These are phyloP conservation scores for Petroica traversi DNA, from an alignment of 2,113 vertebrate species.

Conservation along the genomic window DNA sequence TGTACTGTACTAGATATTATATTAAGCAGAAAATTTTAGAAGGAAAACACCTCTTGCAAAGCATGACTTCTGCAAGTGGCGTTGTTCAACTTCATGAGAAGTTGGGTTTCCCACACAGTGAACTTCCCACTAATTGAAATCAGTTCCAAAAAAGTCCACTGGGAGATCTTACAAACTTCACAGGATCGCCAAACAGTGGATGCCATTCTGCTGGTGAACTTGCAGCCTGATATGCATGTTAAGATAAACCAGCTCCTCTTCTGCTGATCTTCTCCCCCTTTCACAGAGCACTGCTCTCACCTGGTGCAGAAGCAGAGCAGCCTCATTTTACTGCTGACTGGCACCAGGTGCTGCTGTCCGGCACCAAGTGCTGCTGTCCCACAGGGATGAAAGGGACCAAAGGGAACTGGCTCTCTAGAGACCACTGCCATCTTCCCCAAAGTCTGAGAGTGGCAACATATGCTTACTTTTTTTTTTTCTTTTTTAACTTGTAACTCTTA, in stretches of 20 bases:
- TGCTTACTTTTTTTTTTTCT: neutral
- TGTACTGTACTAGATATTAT: neutral
- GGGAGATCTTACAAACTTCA: neutral
- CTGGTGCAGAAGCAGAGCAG: neutral
- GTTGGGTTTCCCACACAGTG: neutral
- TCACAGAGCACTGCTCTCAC: neutral
- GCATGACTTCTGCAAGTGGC: neutral
- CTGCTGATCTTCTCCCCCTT: rapidly evolving
- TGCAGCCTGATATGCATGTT: neutral
- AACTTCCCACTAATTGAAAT: neutral
- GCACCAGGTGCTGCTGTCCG: neutral
- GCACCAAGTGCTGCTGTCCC: neutral
- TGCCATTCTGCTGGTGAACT: neutral
- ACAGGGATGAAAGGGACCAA: neutral
- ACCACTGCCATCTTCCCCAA: neutral
- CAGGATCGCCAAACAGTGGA: neutral
- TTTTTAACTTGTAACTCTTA: neutral
- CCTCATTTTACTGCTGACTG: neutral
- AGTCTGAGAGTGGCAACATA: neutral
- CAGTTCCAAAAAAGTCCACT: neutral
- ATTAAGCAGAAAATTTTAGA: neutral
- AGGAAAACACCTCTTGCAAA: neutral
- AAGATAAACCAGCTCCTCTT: neutral
- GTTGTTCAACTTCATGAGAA: neutral
- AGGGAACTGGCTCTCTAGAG: neutral